Conservation (phyloP, 2,113 vertebrate genomes). For the Sinocyclocheilus anshuiensis region DNA sequence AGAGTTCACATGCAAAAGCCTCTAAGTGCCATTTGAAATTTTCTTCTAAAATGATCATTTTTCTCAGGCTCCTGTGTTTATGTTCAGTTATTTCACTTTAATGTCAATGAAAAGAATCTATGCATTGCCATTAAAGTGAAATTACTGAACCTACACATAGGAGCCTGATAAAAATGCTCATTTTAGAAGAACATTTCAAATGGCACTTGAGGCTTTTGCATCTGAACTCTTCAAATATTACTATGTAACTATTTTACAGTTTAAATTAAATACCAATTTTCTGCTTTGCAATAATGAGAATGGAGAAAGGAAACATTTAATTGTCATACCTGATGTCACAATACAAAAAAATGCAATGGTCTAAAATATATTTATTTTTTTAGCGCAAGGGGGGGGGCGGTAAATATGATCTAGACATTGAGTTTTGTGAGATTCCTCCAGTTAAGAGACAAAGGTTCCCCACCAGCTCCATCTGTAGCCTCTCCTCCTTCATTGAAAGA, state of each 20-base stretch:
- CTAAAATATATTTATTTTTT: background rate
- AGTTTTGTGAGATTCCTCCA: background rate
- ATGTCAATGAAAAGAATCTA: too few species aligned
- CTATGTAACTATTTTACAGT: background rate
- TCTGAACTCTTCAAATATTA: too few species aligned
- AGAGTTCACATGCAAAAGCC: too few species aligned
- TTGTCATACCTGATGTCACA: background rate
- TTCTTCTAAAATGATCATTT: too few species aligned
- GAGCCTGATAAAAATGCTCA: too few species aligned
- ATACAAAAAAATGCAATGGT: background rate
- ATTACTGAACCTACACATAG: too few species aligned
- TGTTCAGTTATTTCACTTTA: too few species aligned
- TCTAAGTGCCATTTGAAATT: too few species aligned
- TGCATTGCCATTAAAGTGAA: too few species aligned
- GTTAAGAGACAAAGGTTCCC: constrained; percentile 33
- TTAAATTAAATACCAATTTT: background rate
- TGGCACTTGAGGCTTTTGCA: too few species aligned
- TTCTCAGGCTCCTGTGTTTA: too few species aligned
- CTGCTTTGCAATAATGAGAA: background rate
- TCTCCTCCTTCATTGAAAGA: constrained; percentile 36
- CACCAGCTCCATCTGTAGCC: constrained; percentile 43
- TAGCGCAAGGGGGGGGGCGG: background rate
- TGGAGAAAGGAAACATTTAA: background rate
- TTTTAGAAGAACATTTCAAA: too few species aligned
- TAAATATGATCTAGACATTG: background rate